Base-by-base conservation (phyloP, 2,797 vertebrate species). In the Uromys caudimaculatus region DNA sequence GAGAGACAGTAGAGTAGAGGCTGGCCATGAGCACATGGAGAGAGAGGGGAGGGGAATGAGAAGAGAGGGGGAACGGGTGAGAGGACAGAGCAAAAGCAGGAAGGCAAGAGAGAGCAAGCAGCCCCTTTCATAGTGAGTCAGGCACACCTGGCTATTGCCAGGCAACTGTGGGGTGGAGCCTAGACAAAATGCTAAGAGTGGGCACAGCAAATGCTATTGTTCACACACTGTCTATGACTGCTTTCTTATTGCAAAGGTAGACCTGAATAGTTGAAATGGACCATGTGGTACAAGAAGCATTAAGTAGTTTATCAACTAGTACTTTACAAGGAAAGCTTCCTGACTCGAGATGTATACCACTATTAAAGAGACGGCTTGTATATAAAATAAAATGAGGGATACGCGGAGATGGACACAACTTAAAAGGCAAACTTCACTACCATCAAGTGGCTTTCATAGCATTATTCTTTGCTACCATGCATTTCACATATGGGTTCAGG, bases 221-320 rank as follows among this genome's bases (percentile, higher is more conserved):
- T 73, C 52, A 58, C 12, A 14, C 1, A 29, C 3, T n/a, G 23
- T 64, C 84, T 75, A 35, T 13, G 60, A 64, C 76, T 84, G 38
- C 81, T 71, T 95, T 92, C 84, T 87, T 29, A 41, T 8, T 58
- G 89, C 60, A 77, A 67, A 96, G 41, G 27, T n/a, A 89, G 56
- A 60, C 17, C 0, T 58, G 27, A 97, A 29, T 60, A 64, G 71
- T 13, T 85, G 23, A 44, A 52, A 85, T 1, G 85, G 19, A 44
- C 29, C 17, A 82, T 4, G 29, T 0, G 38, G 47, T 29, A 41
- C 69, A 90, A 35, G n/a, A 95, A 83, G 38, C 41, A 52, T 35
- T 47, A 75, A 91, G 32, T 23, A 77, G 64, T 76, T 60, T 60
- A 81, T 35, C 79, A 60, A 2, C 41, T 73, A 4, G 13, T 17